Base-by-base conservation (phyloP, 2,113 vertebrate species). In the Gnathonemus echidnorhynchus region DNA sequence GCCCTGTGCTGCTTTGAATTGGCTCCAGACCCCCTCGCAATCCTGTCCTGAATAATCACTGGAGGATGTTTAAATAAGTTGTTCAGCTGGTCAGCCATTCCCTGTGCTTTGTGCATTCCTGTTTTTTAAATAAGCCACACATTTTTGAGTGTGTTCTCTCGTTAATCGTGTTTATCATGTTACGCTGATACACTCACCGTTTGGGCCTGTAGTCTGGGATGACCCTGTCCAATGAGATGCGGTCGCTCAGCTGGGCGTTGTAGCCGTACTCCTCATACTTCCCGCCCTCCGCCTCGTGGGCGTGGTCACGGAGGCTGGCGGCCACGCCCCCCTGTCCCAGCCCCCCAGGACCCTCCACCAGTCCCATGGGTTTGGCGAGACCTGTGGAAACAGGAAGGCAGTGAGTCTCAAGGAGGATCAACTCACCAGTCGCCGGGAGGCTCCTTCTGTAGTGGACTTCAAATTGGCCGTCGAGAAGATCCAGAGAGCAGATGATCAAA, bases 191-290 rank as follows among this genome's bases (percentile, higher is more conserved):
- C 6, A 96, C 97, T 95, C 96, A 99, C 98, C 97, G 98, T 95
- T 97, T 97, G 13, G 98, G 98, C 93, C 98, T 96, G 95, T 99
- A 99, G 96, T 99, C 98, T 0, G 98, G 98, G 92, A 99, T 99
- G 91, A 96, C 97, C 89, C 98, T 96, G 95, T 99, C 98, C 93
- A 99, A 95, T 27, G 98, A 99, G 94, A 99, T 99, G 92, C 97
- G 97, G 93, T 99, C 98, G 24, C 98, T 99, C 91, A 99, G 97
- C 0, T 98, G 98, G 19, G 98, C 98, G 0, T 99, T 99, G 95
- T 99, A 99, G 86, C 98, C 98, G 0, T 97, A 99, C 90, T 99
- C 98, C 94, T 99, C 98, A 0, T 97, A 99, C 74, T 97, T 97
- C 52, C 86, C 86, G 8, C 96, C 96, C 53, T 98, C 98, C 0